phyloP scores from a whole-genome alignment of 2,797 vertebrate genomes.

The Acanthiza pusilla region DNA sequence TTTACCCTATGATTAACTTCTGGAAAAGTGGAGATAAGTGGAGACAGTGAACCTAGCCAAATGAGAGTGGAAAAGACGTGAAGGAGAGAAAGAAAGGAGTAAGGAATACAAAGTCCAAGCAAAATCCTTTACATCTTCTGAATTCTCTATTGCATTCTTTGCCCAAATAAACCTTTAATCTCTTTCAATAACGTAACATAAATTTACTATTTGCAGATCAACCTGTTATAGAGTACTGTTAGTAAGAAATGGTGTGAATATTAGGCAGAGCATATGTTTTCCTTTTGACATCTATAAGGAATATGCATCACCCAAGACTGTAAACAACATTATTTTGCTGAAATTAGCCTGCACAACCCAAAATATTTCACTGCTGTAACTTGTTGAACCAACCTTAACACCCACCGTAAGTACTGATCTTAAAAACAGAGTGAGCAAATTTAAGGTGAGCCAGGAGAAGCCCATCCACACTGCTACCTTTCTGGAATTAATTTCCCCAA shows the following conservation, averaged over 20 bases:
- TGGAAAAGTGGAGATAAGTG: slow-evolving; percentile 2
- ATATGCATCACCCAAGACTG: not conserved
- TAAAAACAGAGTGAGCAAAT: not conserved
- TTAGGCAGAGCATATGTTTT: not conserved
- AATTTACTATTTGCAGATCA: not conserved
- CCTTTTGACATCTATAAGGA: slow-evolving; percentile 2
- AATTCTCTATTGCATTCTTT: not conserved
- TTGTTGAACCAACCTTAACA: not conserved
- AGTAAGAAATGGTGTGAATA: not conserved
- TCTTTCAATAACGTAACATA: slow-evolving; percentile 5
- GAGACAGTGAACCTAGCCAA: not conserved
- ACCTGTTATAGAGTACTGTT: not conserved
- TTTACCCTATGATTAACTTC: not conserved
- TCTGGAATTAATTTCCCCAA: not conserved
- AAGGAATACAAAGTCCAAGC: not conserved
- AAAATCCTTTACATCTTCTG: not conserved
- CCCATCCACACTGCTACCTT: not conserved
- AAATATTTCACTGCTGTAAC: not conserved
- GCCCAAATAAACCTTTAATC: not conserved
- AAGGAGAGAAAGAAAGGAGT: not conserved
- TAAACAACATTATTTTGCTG: not conserved
- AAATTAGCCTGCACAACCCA: not conserved
- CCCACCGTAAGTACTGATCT: not conserved
- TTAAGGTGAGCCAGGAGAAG: not conserved
- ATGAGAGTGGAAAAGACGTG: not conserved